A percentile compares a stretch with the other conserved stretches of the same genome.
Conservation (phyloP, 2,888 invertebrate species). For the Orchestes rusci region DNA sequence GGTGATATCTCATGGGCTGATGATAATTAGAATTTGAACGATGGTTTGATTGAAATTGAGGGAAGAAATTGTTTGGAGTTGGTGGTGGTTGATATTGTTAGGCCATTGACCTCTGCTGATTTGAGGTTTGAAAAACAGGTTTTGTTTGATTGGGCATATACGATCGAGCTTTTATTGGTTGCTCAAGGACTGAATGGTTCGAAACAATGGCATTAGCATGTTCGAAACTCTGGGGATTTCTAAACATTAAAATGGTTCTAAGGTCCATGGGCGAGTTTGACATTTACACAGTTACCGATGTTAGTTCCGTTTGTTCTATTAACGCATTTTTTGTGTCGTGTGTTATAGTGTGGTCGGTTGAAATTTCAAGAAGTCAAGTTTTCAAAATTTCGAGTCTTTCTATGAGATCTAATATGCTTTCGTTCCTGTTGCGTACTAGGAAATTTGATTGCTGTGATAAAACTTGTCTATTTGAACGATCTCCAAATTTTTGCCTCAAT, state of each 20-base stretch:
- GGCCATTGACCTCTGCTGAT: background rate
- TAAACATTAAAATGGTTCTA: constrained; percentile 8
- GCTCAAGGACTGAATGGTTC: too few relatives aligned
- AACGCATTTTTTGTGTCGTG: constrained; percentile 1
- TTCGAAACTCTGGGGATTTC: constrained; percentile 3
- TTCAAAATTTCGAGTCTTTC: constrained; percentile 4
- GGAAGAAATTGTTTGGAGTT: background rate
- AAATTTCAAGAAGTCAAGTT: background rate
- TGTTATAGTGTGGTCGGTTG: background rate
- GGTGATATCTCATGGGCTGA: background rate
- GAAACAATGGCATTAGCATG: too few relatives aligned
- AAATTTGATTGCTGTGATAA: constrained; percentile 9
- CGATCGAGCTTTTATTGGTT: constrained; percentile 5
- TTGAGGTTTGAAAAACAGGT: constrained; percentile 1
- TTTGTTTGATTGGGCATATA: background rate
- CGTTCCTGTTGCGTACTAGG: constrained; percentile 1
- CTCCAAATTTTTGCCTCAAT: background rate
- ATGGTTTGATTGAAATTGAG: background rate
- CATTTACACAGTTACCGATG: constrained; percentile 4
- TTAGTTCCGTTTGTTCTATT: constrained; percentile 8
- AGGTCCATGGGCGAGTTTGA: constrained; percentile 4
- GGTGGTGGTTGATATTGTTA: background rate
- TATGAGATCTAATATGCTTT: constrained; percentile 6
- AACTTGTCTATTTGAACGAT: constrained; percentile 2
- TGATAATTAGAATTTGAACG: background rate